A percentile compares a stretch with the other conserved stretches of the same genome.
These are phyloP conservation scores for Melanerpes formicivorus DNA, from an alignment of 2,113 vertebrate genomes.

Conservation along the genomic window DNA sequence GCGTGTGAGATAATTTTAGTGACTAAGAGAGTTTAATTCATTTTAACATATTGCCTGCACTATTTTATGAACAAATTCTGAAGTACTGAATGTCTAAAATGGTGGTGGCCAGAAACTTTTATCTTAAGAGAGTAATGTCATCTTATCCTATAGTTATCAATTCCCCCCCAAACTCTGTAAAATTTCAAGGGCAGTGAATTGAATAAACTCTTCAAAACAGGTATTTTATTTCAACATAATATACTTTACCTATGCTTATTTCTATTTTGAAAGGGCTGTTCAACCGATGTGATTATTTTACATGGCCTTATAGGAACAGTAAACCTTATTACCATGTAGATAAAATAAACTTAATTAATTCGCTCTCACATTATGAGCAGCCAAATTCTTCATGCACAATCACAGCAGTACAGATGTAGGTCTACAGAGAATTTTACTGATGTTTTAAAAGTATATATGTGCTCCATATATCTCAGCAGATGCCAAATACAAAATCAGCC, in stretches of 20 bases:
- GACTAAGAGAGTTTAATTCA: neutral
- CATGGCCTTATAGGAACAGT: neutral
- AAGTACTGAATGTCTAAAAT: neutral
- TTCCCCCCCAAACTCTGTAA: neutral
- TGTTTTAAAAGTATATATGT: neutral
- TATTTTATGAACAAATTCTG: neutral
- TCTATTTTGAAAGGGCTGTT: neutral
- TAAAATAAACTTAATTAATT: constrained; percentile 3
- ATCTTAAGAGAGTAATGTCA: neutral
- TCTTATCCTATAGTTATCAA: neutral
- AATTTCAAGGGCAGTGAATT: neutral
- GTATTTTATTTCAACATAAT: neutral
- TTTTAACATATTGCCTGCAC: neutral
- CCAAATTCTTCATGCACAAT: neutral
- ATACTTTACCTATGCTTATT: too few species aligned
- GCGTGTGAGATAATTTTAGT: neutral
- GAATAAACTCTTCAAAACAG: neutral
- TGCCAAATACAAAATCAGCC: neutral
- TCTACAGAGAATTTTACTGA: neutral
- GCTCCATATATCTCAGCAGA: neutral
- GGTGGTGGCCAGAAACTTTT: neutral
- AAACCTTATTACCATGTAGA: neutral
- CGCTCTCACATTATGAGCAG: neutral
- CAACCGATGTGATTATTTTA: neutral
- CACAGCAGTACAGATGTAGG: neutral